These are phyloP conservation scores for Sterrhoptilus dennistouni DNA, from an alignment of 2,113 vertebrate species.

Conservation along the genomic window DNA sequence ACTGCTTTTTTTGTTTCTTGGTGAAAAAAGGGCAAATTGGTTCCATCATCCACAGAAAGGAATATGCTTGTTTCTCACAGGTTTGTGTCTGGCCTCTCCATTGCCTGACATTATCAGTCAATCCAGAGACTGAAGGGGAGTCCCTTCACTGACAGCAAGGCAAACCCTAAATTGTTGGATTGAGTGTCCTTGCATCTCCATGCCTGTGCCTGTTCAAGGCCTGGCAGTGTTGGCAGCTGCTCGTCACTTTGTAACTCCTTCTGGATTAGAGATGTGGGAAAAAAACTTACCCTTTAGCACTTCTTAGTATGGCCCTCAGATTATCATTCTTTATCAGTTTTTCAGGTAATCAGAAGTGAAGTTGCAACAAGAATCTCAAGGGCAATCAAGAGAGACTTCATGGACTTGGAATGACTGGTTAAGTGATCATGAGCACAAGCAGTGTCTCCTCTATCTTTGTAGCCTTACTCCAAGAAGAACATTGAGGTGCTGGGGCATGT, in stretches of 20 bases:
- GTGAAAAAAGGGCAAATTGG: neutral
- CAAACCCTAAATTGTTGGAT: neutral
- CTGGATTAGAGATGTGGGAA: neutral
- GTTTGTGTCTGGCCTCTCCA: neutral
- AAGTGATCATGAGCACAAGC: neutral
- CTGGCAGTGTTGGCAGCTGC: neutral
- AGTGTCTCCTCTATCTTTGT: neutral
- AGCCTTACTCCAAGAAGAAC: neutral
- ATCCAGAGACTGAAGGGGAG: neutral
- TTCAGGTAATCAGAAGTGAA: neutral
- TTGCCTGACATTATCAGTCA: neutral
- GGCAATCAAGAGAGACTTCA: neutral
- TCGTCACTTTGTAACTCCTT: neutral
- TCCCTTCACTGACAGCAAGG: neutral
- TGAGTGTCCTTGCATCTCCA: neutral
- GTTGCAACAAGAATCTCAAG: neutral
- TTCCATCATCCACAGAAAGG: neutral
- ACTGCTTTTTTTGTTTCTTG: neutral
- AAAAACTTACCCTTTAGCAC: neutral
- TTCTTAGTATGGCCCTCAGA: neutral
- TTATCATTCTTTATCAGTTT: neutral
- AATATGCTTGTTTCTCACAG: neutral
- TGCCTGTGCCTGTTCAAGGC: neutral
- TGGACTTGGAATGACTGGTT: neutral
- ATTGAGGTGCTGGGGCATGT: fast-evolving